These are phyloP conservation scores for Drosophila mimetica DNA, from an alignment of 2,888 invertebrate species.

Conservation along the genomic window DNA sequence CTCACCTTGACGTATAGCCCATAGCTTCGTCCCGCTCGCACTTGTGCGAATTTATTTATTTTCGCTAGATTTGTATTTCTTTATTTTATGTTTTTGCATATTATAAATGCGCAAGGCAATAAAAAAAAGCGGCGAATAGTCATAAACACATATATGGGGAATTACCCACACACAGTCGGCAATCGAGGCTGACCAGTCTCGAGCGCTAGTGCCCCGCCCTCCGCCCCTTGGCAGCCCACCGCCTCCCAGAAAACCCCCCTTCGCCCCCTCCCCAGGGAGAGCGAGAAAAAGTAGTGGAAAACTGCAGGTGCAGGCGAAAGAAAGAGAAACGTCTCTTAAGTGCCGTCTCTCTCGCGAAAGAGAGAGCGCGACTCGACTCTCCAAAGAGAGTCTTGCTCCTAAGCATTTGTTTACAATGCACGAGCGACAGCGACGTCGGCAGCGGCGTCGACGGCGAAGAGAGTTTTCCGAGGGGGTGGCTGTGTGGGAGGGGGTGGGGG, in stretches of 20 bases:
- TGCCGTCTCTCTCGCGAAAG: slow-evolving; percentile 3
- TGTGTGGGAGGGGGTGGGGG: not conserved
- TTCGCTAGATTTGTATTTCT: slow-evolving; percentile 50
- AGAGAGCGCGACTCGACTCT: slow-evolving; percentile 5
- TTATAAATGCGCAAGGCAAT: slow-evolving; percentile 57
- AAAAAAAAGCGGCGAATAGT: slow-evolving; percentile 48
- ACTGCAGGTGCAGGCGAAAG: slow-evolving; percentile 70
- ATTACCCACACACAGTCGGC: slow-evolving; percentile 4
- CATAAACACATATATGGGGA: slow-evolving; percentile 17
- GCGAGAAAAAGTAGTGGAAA: slow-evolving; percentile 52
- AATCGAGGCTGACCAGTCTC: slow-evolving; percentile 60
- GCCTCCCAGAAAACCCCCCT: not conserved
- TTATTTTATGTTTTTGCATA: slow-evolving; percentile 66
- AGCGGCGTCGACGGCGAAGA: slow-evolving; percentile 15
- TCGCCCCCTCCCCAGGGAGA: slow-evolving; percentile 24
- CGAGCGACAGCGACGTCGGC: slow-evolving; percentile 21
- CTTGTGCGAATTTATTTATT: slow-evolving; percentile 23
- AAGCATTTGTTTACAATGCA: slow-evolving; percentile 55
- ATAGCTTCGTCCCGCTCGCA: slow-evolving; percentile 45
- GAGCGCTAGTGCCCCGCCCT: slow-evolving; percentile 46
- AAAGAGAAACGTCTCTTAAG: slow-evolving; percentile 50
- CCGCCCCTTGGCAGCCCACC: slow-evolving; percentile 3
- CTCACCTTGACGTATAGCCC: slow-evolving; percentile 3
- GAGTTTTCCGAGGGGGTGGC: slow-evolving; percentile 1
- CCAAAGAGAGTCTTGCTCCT: slow-evolving; percentile 14